Percentiles rank a stretch among this genome's conserved stretches.
Conservation (phyloP, 2,797 vertebrate genomes). For the Artibeus jamaicensis region DNA sequence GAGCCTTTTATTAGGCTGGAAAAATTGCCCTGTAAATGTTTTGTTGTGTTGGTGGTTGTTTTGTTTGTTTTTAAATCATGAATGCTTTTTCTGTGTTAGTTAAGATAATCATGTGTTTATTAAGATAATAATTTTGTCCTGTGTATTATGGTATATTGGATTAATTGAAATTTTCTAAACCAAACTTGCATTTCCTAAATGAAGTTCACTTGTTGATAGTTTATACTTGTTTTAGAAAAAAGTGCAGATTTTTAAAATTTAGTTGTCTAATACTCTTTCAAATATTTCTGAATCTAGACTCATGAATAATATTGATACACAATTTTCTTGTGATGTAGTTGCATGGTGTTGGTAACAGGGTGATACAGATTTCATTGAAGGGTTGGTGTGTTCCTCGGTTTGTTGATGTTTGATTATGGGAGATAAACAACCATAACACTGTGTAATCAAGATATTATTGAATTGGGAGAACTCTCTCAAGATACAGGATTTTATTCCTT, state of each 20-base stretch:
- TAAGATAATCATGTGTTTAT: background rate
- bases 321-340: background rate
- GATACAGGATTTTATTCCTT: background rate
- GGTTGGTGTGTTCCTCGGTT: background rate
- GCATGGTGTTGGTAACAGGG: background rate
- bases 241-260: background rate
- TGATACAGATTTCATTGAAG: background rate
- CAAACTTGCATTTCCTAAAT: background rate
- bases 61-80: background rate
- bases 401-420: background rate
- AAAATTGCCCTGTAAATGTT: background rate
- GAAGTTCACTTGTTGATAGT: background rate
- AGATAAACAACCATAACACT: background rate
- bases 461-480: background rate
- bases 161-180: background rate
- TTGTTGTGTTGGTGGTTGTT: background rate
- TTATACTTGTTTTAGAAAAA: background rate
- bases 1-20: background rate
- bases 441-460: background rate
- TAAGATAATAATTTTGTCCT: background rate
- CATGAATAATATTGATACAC: background rate
- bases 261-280: background rate
- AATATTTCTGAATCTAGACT: background rate
- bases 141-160: background rate
- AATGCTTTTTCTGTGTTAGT: background rate